Percentiles rank a stretch among this genome's conserved stretches.
These are phyloP conservation scores for Resseliella maxima DNA, from an alignment of 2,888 invertebrate species.

Conservation along the genomic window DNA sequence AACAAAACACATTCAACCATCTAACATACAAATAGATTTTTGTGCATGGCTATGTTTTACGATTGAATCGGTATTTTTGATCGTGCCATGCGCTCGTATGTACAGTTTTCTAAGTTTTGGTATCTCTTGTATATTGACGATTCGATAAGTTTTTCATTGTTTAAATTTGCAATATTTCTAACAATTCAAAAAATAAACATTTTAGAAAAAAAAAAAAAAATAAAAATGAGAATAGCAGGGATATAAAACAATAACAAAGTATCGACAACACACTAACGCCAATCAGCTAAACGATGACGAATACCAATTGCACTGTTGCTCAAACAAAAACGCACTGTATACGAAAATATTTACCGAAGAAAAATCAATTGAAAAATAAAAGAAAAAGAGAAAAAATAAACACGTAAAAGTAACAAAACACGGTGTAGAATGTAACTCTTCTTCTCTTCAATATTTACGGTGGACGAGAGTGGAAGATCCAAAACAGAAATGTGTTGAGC, in stretches of 20 bases:
- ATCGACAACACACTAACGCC: slow-evolving; percentile 6
- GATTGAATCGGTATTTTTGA: neutral
- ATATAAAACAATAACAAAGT: slow-evolving; percentile 44
- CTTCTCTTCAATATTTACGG: neutral
- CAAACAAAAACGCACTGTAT: neutral
- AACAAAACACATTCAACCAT: neutral
- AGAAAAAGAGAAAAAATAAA: neutral
- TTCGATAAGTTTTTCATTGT: neutral
- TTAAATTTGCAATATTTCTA: slow-evolving; percentile 37
- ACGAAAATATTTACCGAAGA: neutral
- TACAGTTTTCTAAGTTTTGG: neutral
- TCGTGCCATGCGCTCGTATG: slow-evolving; percentile 11
- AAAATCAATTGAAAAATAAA: neutral
- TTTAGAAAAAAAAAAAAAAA: too few relatives aligned
- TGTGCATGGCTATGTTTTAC: neutral
- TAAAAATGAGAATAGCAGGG: too few relatives aligned
- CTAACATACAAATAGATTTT: neutral
- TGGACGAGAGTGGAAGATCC: neutral
- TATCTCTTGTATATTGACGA: neutral
- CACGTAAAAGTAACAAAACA: neutral
- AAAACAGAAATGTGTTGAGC: neutral
- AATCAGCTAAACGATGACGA: neutral
- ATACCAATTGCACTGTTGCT: neutral
- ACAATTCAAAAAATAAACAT: neutral
- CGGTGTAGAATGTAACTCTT: neutral